Base-by-base conservation (phyloP, 2,888 invertebrate species). In the Pyrochroa serraticornis region DNA sequence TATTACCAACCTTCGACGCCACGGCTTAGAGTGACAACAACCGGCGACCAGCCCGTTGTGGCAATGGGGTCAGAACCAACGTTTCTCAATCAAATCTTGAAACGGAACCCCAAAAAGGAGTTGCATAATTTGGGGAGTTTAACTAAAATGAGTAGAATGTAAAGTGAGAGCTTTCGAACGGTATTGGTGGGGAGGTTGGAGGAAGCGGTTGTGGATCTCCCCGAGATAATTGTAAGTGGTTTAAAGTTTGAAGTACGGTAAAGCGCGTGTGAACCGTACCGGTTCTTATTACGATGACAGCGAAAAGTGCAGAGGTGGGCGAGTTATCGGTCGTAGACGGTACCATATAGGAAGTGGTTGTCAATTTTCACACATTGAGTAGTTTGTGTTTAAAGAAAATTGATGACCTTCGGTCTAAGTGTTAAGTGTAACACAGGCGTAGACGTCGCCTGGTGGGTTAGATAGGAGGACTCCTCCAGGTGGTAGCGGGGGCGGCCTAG, bases 401-500 rank as follows among this genome's bases (percentile, higher is more conserved):
- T 50, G 58, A 49, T 59, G 64, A 66, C 64, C 62, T 64, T 64
- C 60, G 58, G 50, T 51, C 46, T 51, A 38, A 34, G 37, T 43
- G 36, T 10, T 38, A 47, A 22, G 53, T 49, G 41, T 43, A 39
- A 47, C 10, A 54, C 35, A 37, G 41, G 36, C 44, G 42, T 47
- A 53, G 43, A 43, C 48, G 48, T 33, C 37, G 53, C 39, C 22
- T 22, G 22, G 22, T 22, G 22, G 22, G 22, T 22, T 41, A 63
- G 53, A 52, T 53, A 56, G 51, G 53, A 59, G 60, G 46, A 51
- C 57, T 50, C 49, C 54, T 56, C 42, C 39, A 48, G 52, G 50
- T 49, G 60, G 60, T 64, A 59, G 64, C 67, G 73, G 71, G 74
- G 75, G 74, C 72, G 72, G 65, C 69, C 67, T 65, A 65, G 68